These are phyloP conservation scores for Xiphydria camelus DNA, from an alignment of 2,888 invertebrate species.

Conservation along the genomic window DNA sequence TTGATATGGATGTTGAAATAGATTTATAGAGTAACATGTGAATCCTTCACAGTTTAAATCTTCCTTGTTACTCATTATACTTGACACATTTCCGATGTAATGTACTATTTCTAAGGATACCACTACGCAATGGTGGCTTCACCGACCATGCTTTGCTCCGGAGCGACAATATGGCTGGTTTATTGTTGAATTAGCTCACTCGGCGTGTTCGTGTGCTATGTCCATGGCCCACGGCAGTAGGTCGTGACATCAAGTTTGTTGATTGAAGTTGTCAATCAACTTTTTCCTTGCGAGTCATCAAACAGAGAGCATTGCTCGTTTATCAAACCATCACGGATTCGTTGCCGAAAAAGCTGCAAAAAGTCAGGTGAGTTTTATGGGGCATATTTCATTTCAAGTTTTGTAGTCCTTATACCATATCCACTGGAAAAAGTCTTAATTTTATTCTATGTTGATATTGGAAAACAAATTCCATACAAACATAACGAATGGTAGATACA, in stretches of 20 bases:
- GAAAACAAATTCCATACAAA: too few species aligned
- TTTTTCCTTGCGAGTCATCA: background rate
- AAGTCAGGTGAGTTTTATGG: background rate
- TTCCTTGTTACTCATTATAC: too few species aligned
- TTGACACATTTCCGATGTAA: too few species aligned
- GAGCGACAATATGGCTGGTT: background rate
- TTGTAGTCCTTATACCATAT: background rate
- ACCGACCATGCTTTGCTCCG: background rate
- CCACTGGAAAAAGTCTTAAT: background rate
- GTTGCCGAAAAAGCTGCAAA: too few species aligned
- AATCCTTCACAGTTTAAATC: too few species aligned
- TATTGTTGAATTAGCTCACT: background rate
- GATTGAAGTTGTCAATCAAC: slow-evolving; percentile 1
- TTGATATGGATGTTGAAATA: too few species aligned
- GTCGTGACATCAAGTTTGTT: background rate
- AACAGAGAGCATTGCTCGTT: background rate
- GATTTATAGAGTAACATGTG: too few species aligned
- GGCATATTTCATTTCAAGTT: background rate
- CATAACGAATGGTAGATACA: too few species aligned
- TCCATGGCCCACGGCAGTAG: slow-evolving; percentile 2
- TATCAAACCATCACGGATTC: too few species aligned
- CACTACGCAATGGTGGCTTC: too few species aligned
- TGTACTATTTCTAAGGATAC: too few species aligned
- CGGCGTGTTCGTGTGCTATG: too few species aligned
- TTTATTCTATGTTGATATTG: background rate